Percentiles rank a stretch among this genome's conserved stretches.
These are phyloP conservation scores for Typhlomys cinereus DNA, from an alignment of 2,113 vertebrate genomes.

Conservation along the genomic window DNA sequence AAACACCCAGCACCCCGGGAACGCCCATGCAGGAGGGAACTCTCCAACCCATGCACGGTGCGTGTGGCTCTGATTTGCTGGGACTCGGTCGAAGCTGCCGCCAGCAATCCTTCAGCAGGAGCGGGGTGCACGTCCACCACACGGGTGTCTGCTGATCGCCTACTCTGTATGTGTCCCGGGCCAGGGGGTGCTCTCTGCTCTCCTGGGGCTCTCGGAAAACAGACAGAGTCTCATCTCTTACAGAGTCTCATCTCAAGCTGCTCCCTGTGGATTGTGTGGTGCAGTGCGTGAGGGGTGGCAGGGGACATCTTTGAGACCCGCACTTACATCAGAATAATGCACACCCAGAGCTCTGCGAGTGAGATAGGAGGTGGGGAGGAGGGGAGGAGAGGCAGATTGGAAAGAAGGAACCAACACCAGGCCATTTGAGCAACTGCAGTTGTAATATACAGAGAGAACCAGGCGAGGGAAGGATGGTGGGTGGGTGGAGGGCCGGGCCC, in stretches of 20 bases:
- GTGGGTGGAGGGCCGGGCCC: accelerated
- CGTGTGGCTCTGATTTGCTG: neutral
- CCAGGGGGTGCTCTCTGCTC: neutral
- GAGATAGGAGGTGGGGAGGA: no score
- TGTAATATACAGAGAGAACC: no score
- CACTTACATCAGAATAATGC: neutral
- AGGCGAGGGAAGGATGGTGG: no score
- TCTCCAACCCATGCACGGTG: accelerated
- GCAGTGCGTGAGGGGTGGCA: neutral
- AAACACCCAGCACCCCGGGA: no score
- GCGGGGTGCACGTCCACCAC: no score
- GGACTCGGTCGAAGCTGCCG: neutral
- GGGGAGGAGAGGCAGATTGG: neutral
- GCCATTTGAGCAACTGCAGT: no score
- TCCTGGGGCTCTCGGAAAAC: neutral
- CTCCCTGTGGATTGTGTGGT: no score
- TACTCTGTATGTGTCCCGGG: neutral
- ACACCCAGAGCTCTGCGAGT: accelerated
- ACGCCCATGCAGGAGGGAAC: no score
- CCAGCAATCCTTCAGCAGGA: accelerated
- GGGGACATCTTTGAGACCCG: neutral
- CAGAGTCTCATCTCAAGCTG: accelerated
- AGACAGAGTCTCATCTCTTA: neutral
- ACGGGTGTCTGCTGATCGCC: neutral
- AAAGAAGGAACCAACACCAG: no score